phyloP scores from a whole-genome alignment of 2,888 invertebrate species.

The Margaritifera margaritifera region DNA sequence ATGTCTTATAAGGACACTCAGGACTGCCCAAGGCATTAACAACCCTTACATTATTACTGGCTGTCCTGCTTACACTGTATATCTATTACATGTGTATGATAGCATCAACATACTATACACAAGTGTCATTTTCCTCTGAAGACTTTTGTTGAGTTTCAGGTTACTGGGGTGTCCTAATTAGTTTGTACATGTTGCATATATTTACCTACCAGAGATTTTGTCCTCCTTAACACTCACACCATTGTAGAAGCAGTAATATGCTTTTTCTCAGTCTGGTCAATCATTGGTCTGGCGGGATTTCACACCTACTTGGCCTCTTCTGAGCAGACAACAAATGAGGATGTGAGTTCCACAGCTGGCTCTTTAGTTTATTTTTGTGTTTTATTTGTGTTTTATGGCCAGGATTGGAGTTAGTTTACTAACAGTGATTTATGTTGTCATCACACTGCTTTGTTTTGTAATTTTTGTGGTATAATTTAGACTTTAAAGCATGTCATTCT shows the following conservation, averaged over 20 bases:
- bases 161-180: too few relatives aligned
- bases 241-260: conserved; percentile 70
- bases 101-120: too few relatives aligned
- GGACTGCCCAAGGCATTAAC: too few relatives aligned
- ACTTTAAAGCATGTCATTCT: too few relatives aligned
- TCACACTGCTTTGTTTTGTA: conserved; percentile 2
- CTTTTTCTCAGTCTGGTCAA: conserved; percentile 99
- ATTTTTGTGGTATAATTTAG: neutral
- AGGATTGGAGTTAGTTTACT: neutral
- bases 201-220: neutral
- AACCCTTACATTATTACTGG: too few relatives aligned
- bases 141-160: too few relatives aligned
- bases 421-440: neutral
- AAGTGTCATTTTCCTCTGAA: too few relatives aligned
- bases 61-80: too few relatives aligned
- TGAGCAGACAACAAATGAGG: conserved; percentile 99
- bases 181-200: neutral
- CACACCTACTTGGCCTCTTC: conserved; percentile 98
- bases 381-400: conserved; percentile 1
- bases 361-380: neutral
- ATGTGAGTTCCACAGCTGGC: conserved; percentile 81
- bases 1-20: too few relatives aligned
- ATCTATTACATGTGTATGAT: too few relatives aligned
- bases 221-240: conserved; percentile 58
- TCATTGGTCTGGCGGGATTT: conserved; percentile 97